Evolutionary conservation across 2,888 invertebrate species (phyloP).

Genomic region (Tachina grossa): DNA sequence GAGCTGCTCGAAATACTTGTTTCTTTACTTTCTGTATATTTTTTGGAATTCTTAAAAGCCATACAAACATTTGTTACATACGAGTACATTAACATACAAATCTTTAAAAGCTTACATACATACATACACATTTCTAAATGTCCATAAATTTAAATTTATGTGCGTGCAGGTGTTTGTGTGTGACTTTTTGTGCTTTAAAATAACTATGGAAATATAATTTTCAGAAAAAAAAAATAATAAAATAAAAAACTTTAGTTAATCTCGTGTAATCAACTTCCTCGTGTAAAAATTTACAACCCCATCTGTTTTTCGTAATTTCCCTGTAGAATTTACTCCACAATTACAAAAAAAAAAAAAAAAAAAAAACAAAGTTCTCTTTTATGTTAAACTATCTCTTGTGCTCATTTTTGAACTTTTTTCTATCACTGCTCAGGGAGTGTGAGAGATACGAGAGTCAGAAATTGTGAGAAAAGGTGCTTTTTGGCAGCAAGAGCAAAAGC

Average conservation of each 20-base stretch:
- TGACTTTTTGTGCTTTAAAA: conserved; percentile 20
- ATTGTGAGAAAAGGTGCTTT: background rate
- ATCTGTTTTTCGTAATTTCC: conserved; percentile 39
- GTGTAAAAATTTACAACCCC: conserved; percentile 63
- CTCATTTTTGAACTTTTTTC: background rate
- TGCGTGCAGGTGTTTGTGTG: conserved; percentile 20
- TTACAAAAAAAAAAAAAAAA: background rate
- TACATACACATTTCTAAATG: background rate
- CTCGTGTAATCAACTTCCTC: conserved; percentile 59
- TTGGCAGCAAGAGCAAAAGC: background rate
- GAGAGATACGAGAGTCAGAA: background rate
- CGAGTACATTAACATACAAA: background rate
- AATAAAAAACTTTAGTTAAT: conserved; percentile 46
- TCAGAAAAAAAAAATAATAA: background rate
- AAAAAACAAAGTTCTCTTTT: conserved; percentile 35
- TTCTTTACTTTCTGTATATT: conserved; percentile 15
- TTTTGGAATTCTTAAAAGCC: conserved; percentile 19
- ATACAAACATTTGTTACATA: conserved; percentile 7
- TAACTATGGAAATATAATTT: conserved; percentile 52
- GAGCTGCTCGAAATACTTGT: conserved; percentile 26
- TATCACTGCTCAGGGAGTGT: conserved; percentile 30
- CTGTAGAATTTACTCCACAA: conserved; percentile 1
- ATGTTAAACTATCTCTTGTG: background rate
- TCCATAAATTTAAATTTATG: background rate
- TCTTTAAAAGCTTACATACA: background rate